Percentiles rank a stretch among this genome's conserved stretches.
These are phyloP conservation scores for Drosophila rellima DNA, from an alignment of 2,888 invertebrate genomes.

Conservation along the genomic window DNA sequence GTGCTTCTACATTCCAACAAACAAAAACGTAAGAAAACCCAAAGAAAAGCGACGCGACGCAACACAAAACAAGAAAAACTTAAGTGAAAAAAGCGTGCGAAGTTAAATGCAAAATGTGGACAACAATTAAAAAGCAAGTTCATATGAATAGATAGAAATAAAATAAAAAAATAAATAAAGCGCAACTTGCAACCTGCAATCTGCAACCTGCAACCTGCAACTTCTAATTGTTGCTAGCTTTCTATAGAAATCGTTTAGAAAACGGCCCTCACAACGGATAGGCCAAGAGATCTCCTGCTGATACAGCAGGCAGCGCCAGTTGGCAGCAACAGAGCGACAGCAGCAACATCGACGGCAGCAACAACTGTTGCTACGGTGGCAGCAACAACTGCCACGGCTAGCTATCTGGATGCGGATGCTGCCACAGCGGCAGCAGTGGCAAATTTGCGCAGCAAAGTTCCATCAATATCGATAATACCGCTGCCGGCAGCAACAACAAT, in stretches of 20 bases:
- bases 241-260: slow-evolving; percentile 8
- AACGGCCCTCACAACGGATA: slow-evolving; percentile 83
- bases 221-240: slow-evolving; percentile 12
- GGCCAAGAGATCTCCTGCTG: slow-evolving; percentile 81
- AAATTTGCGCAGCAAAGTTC: slow-evolving; percentile 83
- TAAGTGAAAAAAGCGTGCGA: slow-evolving; percentile 15
- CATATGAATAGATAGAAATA: background rate
- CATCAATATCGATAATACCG: slow-evolving; percentile 85
- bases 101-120: background rate
- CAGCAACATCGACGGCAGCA: slow-evolving; percentile 32
- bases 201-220: slow-evolving; percentile 1
- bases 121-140: background rate
- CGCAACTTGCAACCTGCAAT: background rate
- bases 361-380: slow-evolving; percentile 38
- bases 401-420: slow-evolving; percentile 61
- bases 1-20: slow-evolving; percentile 79
- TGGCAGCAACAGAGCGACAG: slow-evolving; percentile 51
- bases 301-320: slow-evolving; percentile 80
- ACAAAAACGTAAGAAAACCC: slow-evolving; percentile 28
- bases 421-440: slow-evolving; percentile 72
- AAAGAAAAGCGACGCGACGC: slow-evolving; percentile 19
- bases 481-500: slow-evolving; percentile 73
- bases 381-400: slow-evolving; percentile 33
- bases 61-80: too few species aligned
- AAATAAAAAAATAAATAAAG: background rate